Base-by-base conservation (phyloP, 2,113 vertebrate species). In the Syngnathus floridae region DNA sequence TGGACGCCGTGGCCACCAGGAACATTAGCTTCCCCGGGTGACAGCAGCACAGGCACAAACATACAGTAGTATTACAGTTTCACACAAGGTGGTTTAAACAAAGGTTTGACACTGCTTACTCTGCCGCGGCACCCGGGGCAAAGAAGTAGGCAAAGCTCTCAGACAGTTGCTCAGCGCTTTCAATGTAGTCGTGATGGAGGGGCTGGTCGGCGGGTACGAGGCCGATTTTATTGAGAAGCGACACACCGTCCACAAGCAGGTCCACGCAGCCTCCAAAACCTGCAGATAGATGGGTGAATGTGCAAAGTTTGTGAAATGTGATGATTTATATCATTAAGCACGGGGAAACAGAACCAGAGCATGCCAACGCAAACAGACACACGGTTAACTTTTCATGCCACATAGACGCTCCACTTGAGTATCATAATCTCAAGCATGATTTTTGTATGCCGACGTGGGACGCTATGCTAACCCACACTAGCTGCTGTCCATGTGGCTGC, bases 101-200 rank as follows among this genome's bases (percentile, higher is more conserved):
- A 61, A 26, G 13, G 21, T 41, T 43, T 14, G n/a, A 21, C 36
- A 16, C 12, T 14, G 82, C 92, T 92, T 78, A 93, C 92, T 93
- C 92, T 66, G 92, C 90, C 69, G 92, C 92, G 9, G 92, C 92
- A 68, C 92, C 92, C 0, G 92, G 91, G 40, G 89, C 88, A 64
- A 93, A 93, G 73, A 93, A 93, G 81, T 92, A 93, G 52, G 90
- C 90, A 62, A 93, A 93, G 82, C 92, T 93, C 84, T 93, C 82
- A 22, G 90, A 86, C 41, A 93, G 78, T 76, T 93, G 91, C 38
- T 90, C 78, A 0, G 74, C 73, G 10, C 85, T 90, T 73, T 91
- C 86, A 52, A 93, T 86, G 77, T 85, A 90, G 86, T 92, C 83
- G 19, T 93, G 90, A 72, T 93, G 92, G 1, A 92, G 62, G 0